Percentiles rank a stretch among this genome's conserved stretches.
These are phyloP conservation scores for Cyrtodaria siliqua DNA, from an alignment of 2,888 invertebrate species.

Conservation along the genomic window DNA sequence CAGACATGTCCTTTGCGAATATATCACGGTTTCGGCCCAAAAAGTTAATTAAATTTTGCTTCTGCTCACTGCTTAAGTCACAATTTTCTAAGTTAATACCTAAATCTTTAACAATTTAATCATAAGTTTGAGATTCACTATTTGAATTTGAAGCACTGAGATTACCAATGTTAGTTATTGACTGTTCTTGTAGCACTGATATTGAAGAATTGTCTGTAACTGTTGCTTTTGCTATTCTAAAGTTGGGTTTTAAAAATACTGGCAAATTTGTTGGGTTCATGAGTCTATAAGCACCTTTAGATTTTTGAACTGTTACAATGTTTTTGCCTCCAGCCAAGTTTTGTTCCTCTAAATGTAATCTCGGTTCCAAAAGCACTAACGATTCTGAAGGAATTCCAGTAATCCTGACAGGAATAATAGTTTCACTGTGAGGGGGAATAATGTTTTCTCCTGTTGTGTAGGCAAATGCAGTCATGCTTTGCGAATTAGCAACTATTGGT, in stretches of 20 bases:
- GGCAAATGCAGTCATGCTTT: not conserved
- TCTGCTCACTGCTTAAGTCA: not conserved
- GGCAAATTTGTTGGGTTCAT: slow-evolving; percentile 31
- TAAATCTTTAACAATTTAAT: slow-evolving; percentile 5
- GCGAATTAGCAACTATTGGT: not conserved
- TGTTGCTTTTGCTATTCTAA: slow-evolving; percentile 10
- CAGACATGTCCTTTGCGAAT: slow-evolving; percentile 30
- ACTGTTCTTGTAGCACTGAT: slow-evolving; percentile 8
- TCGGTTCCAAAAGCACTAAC: slow-evolving; percentile 7
- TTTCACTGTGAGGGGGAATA: slow-evolving; percentile 11
- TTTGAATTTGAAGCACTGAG: not conserved
- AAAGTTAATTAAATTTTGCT: not conserved
- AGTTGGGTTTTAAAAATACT: slow-evolving; percentile 14
- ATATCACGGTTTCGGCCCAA: slow-evolving; percentile 18
- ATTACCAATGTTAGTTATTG: not conserved
- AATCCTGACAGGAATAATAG: not conserved
- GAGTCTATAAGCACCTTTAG: slow-evolving; percentile 5
- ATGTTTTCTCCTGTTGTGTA: not conserved
- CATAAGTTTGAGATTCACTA: not conserved
- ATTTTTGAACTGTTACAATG: not conserved
- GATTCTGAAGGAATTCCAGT: not conserved
- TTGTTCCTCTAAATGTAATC: not conserved
- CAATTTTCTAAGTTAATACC: too few relatives aligned
- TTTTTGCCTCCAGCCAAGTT: slow-evolving; percentile 10
- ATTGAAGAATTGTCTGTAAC: slow-evolving; percentile 1